Base-by-base conservation (phyloP, 2,113 vertebrate species). In the Rhynchomys soricoides region DNA sequence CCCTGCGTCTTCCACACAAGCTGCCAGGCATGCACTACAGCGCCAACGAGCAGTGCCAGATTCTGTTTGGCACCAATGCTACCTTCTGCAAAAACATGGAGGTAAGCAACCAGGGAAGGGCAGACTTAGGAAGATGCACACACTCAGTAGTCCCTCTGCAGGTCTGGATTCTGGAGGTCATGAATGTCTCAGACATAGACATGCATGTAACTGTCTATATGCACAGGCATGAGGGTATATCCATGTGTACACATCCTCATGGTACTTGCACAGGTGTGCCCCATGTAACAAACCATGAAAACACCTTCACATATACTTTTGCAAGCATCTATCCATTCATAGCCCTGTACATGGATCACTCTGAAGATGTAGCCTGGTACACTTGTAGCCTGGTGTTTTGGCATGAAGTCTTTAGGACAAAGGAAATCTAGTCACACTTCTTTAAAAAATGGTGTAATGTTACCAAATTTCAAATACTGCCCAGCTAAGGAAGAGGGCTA, bases 11-110 rank as follows among this genome's bases (percentile, higher is more conserved):
- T 48, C 99, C 99, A 1, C 99, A 99, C 97, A 99, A 99, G 96
- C 99, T 99, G 89, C 99, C 99, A 0, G 99, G 99, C 52, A 99
- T 99, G 99, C 99, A 99, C 98, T 99, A 99, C 98, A 99, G 99
- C 0, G 99, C 99, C 1, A 99, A 99, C 0, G 99, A 99, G 70
- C 99, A 99, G 98, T 99, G 99, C 98, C 99, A 99, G 98, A 99
- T 99, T 95, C 99, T 99, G 21, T 99, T 99, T 71, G 99, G 99
- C 95, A 99, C 98, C 98, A 99, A 99, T 7, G 99, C 99, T 92
- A 99, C 99, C 0, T 99, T 99, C 99, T 99, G 99, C 98, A 99
- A 98, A 95, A 98, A 99, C 81, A 99, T 99, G 99, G 99, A 99
- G 99, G 99, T 99, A 98, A 98, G 98, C 45, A 24, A 11, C 0